Conservation (phyloP, 2,113 vertebrate species). For the Mustela lutreola region DNA sequence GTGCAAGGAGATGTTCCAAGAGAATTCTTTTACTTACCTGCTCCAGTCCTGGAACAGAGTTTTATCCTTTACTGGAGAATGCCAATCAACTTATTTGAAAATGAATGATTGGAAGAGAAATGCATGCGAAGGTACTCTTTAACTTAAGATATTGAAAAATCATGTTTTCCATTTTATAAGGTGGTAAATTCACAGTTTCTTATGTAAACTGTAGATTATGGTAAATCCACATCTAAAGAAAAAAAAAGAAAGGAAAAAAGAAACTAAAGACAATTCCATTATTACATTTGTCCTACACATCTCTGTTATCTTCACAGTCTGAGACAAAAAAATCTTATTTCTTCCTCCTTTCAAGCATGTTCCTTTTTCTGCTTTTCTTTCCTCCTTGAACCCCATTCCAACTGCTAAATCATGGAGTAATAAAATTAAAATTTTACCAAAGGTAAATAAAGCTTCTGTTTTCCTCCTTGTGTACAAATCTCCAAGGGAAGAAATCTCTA, state of each 20-base stretch:
- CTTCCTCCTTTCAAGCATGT: neutral
- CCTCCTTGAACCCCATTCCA: neutral
- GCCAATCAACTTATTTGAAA: neutral
- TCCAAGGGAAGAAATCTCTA: neutral
- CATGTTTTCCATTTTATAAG: neutral
- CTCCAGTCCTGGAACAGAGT: neutral
- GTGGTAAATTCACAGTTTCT: neutral
- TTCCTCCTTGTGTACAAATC: slow-evolving; percentile 15
- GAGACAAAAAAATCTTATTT: neutral
- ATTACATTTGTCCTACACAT: neutral
- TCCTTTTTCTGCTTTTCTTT: neutral
- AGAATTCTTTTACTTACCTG: neutral
- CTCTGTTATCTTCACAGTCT: neutral
- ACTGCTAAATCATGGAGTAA: neutral
- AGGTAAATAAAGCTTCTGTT: neutral
- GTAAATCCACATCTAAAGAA: neutral
- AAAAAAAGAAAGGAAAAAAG: neutral
- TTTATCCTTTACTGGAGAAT: neutral
- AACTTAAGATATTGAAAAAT: slow-evolving; percentile 20
- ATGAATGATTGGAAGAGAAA: neutral
- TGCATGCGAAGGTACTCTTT: neutral
- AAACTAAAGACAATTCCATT: neutral
- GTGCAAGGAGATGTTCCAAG: neutral
- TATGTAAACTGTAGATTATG: neutral
- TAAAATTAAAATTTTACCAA: neutral